A percentile compares a stretch with the other conserved stretches of the same genome.
Conservation (phyloP, 2,797 vertebrate genomes). For the Ceryle rudis region DNA sequence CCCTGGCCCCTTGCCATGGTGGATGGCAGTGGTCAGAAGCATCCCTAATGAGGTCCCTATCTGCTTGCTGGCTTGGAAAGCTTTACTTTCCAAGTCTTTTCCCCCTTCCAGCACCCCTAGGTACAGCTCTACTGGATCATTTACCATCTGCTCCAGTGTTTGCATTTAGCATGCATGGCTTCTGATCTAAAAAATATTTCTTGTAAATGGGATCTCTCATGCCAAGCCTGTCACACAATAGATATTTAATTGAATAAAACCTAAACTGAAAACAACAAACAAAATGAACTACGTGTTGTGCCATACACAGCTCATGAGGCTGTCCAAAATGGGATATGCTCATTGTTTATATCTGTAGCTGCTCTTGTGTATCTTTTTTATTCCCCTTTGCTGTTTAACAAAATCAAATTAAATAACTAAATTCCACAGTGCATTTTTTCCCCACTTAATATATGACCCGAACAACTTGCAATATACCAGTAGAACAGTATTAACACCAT, state of each 20-base stretch:
- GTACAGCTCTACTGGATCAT: constrained; percentile 75
- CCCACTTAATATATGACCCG: neutral
- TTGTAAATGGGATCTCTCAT: constrained; percentile 80
- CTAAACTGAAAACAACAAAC: constrained; percentile 79
- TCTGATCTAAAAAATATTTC: constrained; percentile 85
- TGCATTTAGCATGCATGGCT: constrained; percentile 82
- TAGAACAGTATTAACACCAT: neutral
- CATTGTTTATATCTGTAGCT: constrained; percentile 60
- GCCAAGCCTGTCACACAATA: constrained; percentile 80
- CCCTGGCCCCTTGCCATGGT: neutral
- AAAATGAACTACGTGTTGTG: constrained; percentile 40
- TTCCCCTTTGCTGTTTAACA: constrained; percentile 1
- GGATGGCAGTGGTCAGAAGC: neutral
- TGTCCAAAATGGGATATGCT: neutral
- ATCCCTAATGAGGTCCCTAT: constrained; percentile 59
- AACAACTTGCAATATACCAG: neutral
- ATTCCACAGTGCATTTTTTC: constrained; percentile 5
- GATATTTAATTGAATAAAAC: constrained; percentile 81
- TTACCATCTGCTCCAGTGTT: constrained; percentile 87
- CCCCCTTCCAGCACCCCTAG: constrained; percentile 81
- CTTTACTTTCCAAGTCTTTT: constrained; percentile 65
- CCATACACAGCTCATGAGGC: neutral
- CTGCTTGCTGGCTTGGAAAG: neutral
- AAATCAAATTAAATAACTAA: constrained; percentile 43
- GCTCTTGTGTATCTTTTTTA: constrained; percentile 32